Conservation (phyloP, 2,113 vertebrate species). For the Pachyramphus minor region DNA sequence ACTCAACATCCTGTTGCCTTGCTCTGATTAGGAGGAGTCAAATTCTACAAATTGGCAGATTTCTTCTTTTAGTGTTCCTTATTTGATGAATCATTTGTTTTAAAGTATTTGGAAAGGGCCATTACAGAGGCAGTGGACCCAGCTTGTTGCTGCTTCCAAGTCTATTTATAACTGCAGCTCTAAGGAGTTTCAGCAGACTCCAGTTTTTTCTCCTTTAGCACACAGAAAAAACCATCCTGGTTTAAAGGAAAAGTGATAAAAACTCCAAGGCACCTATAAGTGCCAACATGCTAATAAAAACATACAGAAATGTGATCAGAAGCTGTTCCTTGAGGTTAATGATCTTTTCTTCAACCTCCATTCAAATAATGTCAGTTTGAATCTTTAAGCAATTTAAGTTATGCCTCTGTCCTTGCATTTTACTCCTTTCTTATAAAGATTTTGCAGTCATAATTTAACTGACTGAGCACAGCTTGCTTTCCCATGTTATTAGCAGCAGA, state of each 20-base stretch:
- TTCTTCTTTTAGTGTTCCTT: slow-evolving; percentile 77
- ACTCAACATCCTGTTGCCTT: slow-evolving; percentile 87
- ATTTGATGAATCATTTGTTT: slow-evolving; percentile 87
- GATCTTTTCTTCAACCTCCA: not conserved
- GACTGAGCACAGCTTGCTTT: not conserved
- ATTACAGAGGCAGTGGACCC: slow-evolving; percentile 64
- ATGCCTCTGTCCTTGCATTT: not conserved
- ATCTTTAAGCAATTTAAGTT: not conserved
- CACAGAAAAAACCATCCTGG: not conserved
- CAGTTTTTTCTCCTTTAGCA: slow-evolving; percentile 25
- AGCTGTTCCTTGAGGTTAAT: not conserved
- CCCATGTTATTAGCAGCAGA: not conserved
- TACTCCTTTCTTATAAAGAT: not conserved
- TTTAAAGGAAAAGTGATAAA: not conserved
- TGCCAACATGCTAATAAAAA: not conserved
- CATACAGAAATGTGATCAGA: not conserved
- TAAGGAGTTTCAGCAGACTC: slow-evolving; percentile 30
- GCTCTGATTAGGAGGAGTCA: slow-evolving; percentile 91
- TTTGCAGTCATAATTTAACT: not conserved
- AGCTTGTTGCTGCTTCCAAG: slow-evolving; percentile 66
- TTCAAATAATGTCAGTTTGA: not conserved
- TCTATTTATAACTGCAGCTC: slow-evolving; percentile 71
- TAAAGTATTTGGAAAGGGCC: slow-evolving; percentile 77
- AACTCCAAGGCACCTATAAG: not conserved
- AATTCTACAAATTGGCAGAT: slow-evolving; percentile 85